A percentile compares a stretch with the other conserved stretches of the same genome.
Conservation (phyloP, 2,888 invertebrate species). For the Machimus atricapillus region DNA sequence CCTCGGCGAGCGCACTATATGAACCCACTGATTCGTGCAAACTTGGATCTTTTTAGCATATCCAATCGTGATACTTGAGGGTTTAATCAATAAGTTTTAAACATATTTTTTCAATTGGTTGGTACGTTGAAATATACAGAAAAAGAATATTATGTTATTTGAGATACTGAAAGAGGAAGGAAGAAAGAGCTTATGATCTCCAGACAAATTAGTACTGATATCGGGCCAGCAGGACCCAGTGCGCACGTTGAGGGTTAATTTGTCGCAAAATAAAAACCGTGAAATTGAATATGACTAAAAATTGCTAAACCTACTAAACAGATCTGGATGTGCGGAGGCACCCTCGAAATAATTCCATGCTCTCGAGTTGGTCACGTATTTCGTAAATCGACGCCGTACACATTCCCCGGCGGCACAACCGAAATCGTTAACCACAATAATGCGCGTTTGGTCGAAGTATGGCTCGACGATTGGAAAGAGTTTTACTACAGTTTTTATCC, state of each 20-base stretch:
- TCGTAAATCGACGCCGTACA: slow-evolving; percentile 97
- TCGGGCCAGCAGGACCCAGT: too few species aligned
- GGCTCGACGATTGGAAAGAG: slow-evolving; percentile 99
- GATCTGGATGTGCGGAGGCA: slow-evolving; percentile 98
- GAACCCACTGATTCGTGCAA: too few species aligned
- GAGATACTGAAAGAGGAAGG: too few species aligned
- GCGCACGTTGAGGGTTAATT: neutral
- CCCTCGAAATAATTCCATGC: slow-evolving; percentile 92
- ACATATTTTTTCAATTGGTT: too few species aligned
- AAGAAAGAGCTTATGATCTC: too few species aligned
- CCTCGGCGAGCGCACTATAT: too few species aligned
- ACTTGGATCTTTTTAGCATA: too few species aligned
- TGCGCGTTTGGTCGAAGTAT: slow-evolving; percentile 96
- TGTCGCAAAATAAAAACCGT: neutral
- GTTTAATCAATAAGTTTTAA: too few species aligned
- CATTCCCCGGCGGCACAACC: slow-evolving; percentile 97
- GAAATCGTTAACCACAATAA: slow-evolving; percentile 99
- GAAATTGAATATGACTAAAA: neutral
- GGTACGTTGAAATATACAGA: too few species aligned
- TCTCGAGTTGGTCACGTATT: slow-evolving; percentile 96
- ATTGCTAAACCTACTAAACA: slow-evolving; percentile 55
- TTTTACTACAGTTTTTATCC: slow-evolving; percentile 99
- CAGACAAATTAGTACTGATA: too few species aligned
- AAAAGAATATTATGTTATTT: too few species aligned
- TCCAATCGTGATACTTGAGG: too few species aligned